Base-by-base conservation (phyloP, 2,797 vertebrate genomes). In the Sylvilagus floridanus region DNA sequence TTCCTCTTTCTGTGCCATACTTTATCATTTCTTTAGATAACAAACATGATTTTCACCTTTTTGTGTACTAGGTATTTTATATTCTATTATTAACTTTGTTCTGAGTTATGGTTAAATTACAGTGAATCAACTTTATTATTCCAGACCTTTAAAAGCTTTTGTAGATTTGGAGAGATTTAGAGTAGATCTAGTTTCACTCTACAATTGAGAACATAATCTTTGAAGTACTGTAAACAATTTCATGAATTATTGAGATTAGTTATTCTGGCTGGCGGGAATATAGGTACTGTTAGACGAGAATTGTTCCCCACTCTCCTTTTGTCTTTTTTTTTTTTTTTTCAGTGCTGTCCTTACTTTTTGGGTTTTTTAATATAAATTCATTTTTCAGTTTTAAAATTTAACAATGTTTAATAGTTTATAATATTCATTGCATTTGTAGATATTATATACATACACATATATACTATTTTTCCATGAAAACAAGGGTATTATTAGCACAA, bases 81-180 rank as follows among this genome's bases (percentile, higher is more conserved):
- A 42, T 50, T 60, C 2, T 76, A 71, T 10, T 11, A 5, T 76
- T 72, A 76, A 11, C 77, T 92, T 84, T 86, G 52, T n/a, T 76
- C 50, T 69, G 42, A 32, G 86, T 84, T 4, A 37, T 57, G 2
- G 17, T 79, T n/a, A 82, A 92, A 16, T 84, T 69, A 76, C 37
- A 71, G 19, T 30, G 63, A 95, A 76, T 84, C 73, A 11, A 54
- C 62, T 21, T 84, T 35, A 72, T 81, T 90, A 84, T 72, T 92
- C 7, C 10, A 47, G 57, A 30, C 1, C 65, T 92, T 89, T 95
- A 62, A 81, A 81, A 90, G 24, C 57, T 62, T 60, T 54, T 69
- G 32, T 54, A 84, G 37, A 6, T 57, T 69, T 24, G n/a, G n/a
- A 96, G 16, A 87, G 60, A 78, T 57, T 73, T 83, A 85, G 16